These are phyloP conservation scores for Pangasius sanitwongsei DNA, from an alignment of 2,797 vertebrate genomes.

Conservation along the genomic window DNA sequence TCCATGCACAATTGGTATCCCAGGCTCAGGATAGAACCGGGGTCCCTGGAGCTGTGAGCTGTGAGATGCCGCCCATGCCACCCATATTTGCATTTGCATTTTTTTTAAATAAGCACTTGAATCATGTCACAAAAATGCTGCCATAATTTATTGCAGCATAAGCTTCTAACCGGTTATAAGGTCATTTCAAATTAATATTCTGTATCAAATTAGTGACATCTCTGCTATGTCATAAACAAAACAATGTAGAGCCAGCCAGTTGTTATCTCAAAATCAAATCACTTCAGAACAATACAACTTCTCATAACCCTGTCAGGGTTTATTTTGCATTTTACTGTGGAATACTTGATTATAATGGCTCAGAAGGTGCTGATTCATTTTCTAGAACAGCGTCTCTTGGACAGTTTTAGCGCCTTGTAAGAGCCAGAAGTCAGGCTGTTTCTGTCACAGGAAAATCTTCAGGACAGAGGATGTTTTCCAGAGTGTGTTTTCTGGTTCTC, in stretches of 20 bases:
- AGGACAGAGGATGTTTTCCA: background rate
- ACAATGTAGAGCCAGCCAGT: background rate
- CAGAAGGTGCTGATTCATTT: background rate
- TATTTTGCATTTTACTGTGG: background rate
- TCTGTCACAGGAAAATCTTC: background rate
- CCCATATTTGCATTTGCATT: background rate
- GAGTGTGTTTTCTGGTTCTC: constrained; percentile 1
- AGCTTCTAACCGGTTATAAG: background rate
- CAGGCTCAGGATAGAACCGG: background rate
- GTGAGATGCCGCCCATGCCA: background rate
- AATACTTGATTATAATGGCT: background rate
- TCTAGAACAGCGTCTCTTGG: background rate
- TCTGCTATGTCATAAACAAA: background rate
- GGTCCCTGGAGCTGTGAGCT: background rate
- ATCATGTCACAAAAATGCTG: background rate
- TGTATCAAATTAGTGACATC: background rate
- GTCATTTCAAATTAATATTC: background rate
- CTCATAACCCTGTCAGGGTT: background rate
- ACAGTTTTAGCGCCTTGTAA: background rate
- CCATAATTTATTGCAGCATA: background rate
- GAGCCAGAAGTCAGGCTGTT: background rate
- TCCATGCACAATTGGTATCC: background rate
- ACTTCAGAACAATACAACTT: background rate
- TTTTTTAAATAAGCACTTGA: background rate
- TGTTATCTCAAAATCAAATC: background rate